phyloP scores from a whole-genome alignment of 2,797 vertebrate genomes.

The Spinus pinus region DNA sequence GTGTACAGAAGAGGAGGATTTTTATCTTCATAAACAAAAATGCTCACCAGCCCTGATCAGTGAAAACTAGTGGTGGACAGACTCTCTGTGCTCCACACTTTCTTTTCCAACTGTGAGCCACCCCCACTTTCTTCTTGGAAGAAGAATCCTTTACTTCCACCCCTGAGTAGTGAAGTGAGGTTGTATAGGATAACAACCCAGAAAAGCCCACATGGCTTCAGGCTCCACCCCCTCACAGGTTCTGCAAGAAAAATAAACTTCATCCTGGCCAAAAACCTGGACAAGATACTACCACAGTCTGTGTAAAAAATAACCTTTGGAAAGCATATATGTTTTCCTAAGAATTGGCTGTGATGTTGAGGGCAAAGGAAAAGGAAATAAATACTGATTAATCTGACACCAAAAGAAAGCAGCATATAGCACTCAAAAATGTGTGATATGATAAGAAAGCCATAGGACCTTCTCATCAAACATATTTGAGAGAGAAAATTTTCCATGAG shows the following conservation, averaged over 20 bases:
- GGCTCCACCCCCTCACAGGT: fast-evolving
- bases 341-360: not conserved
- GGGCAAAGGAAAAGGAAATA: not conserved
- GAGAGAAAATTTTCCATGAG: not conserved
- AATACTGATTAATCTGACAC: not conserved
- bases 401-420: not conserved
- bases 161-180: fast-evolving
- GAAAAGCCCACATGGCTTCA: not conserved
- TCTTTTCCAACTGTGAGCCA: not conserved
- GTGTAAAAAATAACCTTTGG: not conserved
- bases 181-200: not conserved
- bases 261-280: not conserved
- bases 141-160: not conserved
- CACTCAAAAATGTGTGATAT: not conserved
- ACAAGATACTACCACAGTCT: not conserved
- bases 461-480: not conserved
- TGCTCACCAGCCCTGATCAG: not conserved
- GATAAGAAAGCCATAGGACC: not conserved
- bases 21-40: not conserved
- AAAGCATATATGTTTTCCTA: not conserved
- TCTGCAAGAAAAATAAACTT: not conserved
- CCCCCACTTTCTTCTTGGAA: not conserved
- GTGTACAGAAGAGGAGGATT: not conserved
- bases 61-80: not conserved
- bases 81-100: fast-evolving